Base-by-base conservation (phyloP, 2,113 vertebrate species). In the Todiramphus saurophagus region DNA sequence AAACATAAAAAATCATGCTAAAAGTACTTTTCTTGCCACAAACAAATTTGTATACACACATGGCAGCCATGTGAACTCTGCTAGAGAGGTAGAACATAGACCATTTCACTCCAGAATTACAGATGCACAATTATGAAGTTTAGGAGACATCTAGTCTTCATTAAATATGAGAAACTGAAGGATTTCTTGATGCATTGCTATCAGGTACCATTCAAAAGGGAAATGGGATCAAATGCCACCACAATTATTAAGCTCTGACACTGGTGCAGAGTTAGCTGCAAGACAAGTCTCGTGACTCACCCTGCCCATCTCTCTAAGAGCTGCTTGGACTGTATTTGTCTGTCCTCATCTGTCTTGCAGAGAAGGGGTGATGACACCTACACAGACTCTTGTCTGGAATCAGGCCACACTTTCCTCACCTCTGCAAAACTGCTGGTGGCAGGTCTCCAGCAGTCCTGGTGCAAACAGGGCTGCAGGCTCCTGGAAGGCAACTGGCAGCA, bases 371-470 rank as follows among this genome's bases (percentile, higher is more conserved):
- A 33, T 48, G 53, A 37, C 35, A 59, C 66, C 58, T 7, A 6
- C 30, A 5, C n/a, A 51, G 74, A 37, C 46, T 46, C 56, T 56
- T 33, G 16, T 55, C 84, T 89, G 60, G 77, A 79, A 59, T 28
- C 31, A 12, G 51, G 15, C 56, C 66, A 33, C 0, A 2, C 28
- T 66, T 41, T 25, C 58, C 12, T 79, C 7, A 2, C 30, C 48
- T 27, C 70, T 79, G 72, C 66, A 67, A 31, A 46, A 20, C 27
- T 21, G 73, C 28, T 33, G 68, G 64, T 28, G 13, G 62, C 72
- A 69, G 41, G 7, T 69, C 44, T 44, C 28, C 56, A 19, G 60
- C 0, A 0, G 10, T 30, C 50, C 59, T 2, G 5, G 20, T 14
- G 43, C n/a, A 41, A 46, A 84, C 18, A 10, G 53, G 62, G 39